Conservation (phyloP, 1,140 invertebrate species). For the Galendromus occidentalis region DNA sequence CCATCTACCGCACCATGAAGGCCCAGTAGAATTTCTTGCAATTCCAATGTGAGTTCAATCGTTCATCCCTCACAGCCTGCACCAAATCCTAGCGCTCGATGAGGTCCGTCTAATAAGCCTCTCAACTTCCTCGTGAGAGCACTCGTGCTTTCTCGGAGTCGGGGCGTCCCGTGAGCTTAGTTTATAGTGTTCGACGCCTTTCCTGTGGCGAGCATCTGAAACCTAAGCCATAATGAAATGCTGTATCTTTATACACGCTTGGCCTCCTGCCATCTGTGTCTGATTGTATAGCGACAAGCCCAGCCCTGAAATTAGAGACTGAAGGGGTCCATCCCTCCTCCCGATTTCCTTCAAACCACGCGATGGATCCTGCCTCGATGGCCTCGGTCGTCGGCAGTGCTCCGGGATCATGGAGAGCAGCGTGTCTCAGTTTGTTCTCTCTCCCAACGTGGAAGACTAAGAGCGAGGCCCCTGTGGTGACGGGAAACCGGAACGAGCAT, state of each 20-base stretch:
- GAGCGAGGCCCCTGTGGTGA: background rate
- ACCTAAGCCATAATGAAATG: background rate
- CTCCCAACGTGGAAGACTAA: background rate
- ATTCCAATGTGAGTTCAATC: too few species aligned
- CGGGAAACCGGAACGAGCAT: too few species aligned
- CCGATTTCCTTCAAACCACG: background rate
- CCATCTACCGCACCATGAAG: too few species aligned
- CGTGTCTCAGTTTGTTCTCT: background rate
- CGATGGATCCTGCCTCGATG: background rate
- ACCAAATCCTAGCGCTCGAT: too few species aligned
- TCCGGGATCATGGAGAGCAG: background rate
- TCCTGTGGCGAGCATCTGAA: conserved; percentile 3
- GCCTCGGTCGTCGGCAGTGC: background rate
- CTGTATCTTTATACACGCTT: background rate
- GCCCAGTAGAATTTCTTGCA: too few species aligned
- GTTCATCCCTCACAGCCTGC: too few species aligned
- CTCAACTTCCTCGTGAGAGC: too few species aligned
- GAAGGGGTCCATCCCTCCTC: background rate
- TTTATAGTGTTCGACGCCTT: conserved; percentile 2
- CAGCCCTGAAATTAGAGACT: too few species aligned
- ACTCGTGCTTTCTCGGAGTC: too few species aligned
- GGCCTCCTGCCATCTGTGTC: background rate
- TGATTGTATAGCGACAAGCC: background rate
- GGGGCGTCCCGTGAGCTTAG: background rate
- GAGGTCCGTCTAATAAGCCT: too few species aligned